Conservation (phyloP, 2,113 vertebrate genomes). For the Cettia cetti region DNA sequence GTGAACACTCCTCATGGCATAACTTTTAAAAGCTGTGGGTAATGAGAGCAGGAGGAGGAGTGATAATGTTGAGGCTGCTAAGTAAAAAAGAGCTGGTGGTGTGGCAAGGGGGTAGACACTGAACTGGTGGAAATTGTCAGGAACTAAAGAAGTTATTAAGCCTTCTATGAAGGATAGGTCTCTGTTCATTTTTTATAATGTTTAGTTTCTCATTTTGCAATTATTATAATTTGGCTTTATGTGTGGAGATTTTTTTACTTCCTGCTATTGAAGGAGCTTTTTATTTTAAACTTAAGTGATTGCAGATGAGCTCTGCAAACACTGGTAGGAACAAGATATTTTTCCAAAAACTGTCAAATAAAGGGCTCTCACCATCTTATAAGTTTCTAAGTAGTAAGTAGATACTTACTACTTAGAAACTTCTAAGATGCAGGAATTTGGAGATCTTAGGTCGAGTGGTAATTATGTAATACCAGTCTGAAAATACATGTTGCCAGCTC, state of each 20-base stretch:
- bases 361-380: background rate
- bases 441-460: background rate
- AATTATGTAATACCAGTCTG: background rate
- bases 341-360: background rate
- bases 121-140: background rate
- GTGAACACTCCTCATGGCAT: background rate
- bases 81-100: background rate
- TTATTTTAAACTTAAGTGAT: background rate
- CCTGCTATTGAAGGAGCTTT: background rate
- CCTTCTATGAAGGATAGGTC: background rate
- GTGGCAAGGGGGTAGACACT: background rate
- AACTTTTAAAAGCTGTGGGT: background rate
- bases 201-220: background rate
- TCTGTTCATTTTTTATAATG: accelerated
- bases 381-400: too few species aligned
- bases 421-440: background rate
- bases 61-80: background rate
- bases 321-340: background rate
- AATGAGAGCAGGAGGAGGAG: background rate
- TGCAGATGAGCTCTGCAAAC: background rate
- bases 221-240: background rate
- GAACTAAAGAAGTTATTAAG: background rate
- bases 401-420: background rate
- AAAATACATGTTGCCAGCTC: background rate
- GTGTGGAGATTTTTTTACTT: background rate